Evolutionary conservation across 2,113 vertebrate genomes (phyloP), one percentile per base, ranked within the genome.

Genomic region (Syrmaticus mikado): DNA sequence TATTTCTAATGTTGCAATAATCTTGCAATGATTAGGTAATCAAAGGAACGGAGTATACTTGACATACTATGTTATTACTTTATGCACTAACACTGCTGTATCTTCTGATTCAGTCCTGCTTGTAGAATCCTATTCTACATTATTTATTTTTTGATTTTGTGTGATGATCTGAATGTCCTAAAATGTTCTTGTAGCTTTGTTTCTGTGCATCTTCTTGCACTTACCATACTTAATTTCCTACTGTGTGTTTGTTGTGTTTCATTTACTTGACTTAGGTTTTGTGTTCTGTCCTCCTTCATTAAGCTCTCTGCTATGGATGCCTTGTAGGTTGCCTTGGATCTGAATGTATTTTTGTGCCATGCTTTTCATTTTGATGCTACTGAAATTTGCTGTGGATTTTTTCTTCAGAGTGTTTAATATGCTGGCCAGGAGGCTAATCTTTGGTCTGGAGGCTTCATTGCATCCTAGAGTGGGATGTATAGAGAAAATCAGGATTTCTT

Each of bases 11-110:
- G 19, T 60, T 84, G 46, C 43, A 92, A 79, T 89, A 87, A 89
- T 93, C 57, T 96, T 62, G 11, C 34, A 78, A 34, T 88, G 90
- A 90, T 90, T 86, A 92, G 85, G 68, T 90, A 89, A 83, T 96
- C 76, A 92, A 91, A 94, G 70, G 70, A 92, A 86, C 41, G 32
- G 82, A 53, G 68, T 86, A 28, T 81, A 43, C 25, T 95, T 96
- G 90, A 81, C 80, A 84, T 58, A 84, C 65, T 78, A 0, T 60
- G 57, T 88, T 92, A 60, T 90, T 96, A 61, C 53, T 86, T 92
- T 78, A 67, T 65, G 20, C 83, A 30, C 34, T 82, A 90, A 77
- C 36, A 46, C 25, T 67, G 52, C 53, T 13, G 2, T 85, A 67
- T 84, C 70, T 81, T 78, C 62, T 88, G 34, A 78, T 75, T 93